Base-by-base conservation (phyloP, 2,888 invertebrate species). In the Drosophila mettleri region DNA sequence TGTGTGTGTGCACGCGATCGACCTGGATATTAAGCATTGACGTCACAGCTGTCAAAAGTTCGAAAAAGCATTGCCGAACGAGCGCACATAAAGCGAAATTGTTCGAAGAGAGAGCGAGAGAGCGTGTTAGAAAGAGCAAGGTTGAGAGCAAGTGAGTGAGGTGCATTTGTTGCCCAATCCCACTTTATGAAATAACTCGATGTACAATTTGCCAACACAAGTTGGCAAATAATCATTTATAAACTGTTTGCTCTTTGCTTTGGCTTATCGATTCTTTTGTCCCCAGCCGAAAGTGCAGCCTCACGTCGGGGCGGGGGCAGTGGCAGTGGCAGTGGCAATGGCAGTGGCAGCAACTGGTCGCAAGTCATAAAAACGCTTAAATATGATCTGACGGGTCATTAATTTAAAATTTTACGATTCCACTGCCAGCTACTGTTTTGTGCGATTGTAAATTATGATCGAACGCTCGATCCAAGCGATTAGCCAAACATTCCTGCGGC, bases 351-450 rank as follows among this genome's bases (percentile, higher is more conserved):
- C 31, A 39, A 33, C 62, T 69, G 68, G 68, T 31, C 38, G 46
- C 46, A 43, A 70, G 76, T 88, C 90, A 80, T 90, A 90, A 90
- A 90, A 90, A 88, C 83, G 82, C 82, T 89, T 89, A 89, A 90
- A 90, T 91, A 90, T 90, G 88, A 90, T 91, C 86, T 83, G 90
- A 90, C 86, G 88, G 86, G 88, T 82, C 91, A 90, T 90, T 90
- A 91, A 90, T 91, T 90, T 84, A 66, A 89, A 87, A 80, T 86
- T 91, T 91, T 90, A 90, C 77, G 90, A 88, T 73, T 79, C 71
- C 55, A 74, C 77, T 77, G 79, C 87, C 82, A 83, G 91, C 90
- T 90, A 90, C 90, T 90, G 90, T 88, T 88, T 90, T 86, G 80
- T 77, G 84, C 87, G 90, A 83, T 82, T 90, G 89, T 90, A 90